phyloP scores from a whole-genome alignment of 2,113 vertebrate species.

The Triplophysa rosa region DNA sequence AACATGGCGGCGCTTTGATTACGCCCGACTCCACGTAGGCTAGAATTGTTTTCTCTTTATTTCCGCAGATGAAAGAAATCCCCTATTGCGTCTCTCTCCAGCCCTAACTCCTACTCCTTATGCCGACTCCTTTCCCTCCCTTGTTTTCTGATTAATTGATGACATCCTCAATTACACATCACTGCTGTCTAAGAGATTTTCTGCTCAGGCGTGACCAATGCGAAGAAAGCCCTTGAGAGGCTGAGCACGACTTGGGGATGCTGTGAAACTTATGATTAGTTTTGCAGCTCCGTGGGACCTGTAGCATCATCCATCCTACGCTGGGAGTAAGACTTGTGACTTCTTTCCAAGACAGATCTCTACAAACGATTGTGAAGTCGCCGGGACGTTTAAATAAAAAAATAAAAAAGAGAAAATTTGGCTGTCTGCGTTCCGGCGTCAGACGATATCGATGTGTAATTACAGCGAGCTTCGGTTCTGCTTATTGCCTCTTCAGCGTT shows the following conservation, averaged over 20 bases:
- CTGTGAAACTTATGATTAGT: conserved; percentile 50
- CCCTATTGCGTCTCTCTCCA: conserved; percentile 23
- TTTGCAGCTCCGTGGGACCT: conserved; percentile 36
- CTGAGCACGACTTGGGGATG: conserved; percentile 41
- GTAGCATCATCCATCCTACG: conserved; percentile 29
- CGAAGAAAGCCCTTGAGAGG: conserved; percentile 35
- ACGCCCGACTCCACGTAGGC: background rate
- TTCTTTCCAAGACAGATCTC: conserved; percentile 33
- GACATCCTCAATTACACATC: conserved; percentile 54
- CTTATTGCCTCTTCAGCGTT: conserved; percentile 37
- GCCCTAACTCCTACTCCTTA: background rate
- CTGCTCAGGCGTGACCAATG: conserved; percentile 26
- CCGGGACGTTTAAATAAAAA: conserved; percentile 23
- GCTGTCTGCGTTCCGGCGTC: background rate
- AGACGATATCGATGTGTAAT: conserved; percentile 37
- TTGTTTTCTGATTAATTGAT: conserved; percentile 55
- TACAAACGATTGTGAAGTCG: conserved; percentile 16
- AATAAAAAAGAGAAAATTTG: background rate
- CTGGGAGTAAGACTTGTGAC: conserved; percentile 27
- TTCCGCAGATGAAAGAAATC: conserved; percentile 47
- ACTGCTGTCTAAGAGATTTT: conserved; percentile 42
- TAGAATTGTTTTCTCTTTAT: conserved; percentile 33
- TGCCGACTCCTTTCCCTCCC: conserved; percentile 11
- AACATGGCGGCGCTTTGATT: conserved; percentile 31
- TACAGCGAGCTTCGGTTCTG: conserved; percentile 36